A percentile compares a stretch with the other conserved stretches of the same genome.
Evolutionary conservation across 2,888 invertebrate species (phyloP).

Genomic region (Eudasyphora cyanicolor): DNA sequence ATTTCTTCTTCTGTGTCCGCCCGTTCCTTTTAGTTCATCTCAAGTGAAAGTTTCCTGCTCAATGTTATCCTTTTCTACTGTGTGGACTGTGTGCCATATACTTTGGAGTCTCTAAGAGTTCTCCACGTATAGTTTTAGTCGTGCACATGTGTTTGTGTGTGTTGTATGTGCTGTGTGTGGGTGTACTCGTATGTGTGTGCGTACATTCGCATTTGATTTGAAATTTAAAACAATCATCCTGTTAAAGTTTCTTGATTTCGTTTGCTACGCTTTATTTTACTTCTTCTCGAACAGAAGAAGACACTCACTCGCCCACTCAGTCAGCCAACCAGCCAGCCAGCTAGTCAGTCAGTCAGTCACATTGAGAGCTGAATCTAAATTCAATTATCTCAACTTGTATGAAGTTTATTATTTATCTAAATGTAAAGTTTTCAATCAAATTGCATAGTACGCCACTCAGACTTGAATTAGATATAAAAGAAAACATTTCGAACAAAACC

Average conservation of each 20-base stretch:
- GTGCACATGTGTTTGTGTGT: too few relatives aligned
- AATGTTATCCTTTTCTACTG: slow-evolving; percentile 31
- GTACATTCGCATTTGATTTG: slow-evolving; percentile 35
- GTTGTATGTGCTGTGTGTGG: not conserved
- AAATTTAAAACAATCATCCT: slow-evolving; percentile 48
- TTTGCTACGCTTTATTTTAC: slow-evolving; percentile 3
- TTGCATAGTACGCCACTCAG: slow-evolving; percentile 14
- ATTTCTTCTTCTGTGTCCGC: slow-evolving; percentile 5
- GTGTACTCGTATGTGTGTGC: too few relatives aligned
- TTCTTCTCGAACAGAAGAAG: not conserved
- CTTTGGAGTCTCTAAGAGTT: not conserved
- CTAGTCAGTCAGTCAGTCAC: too few relatives aligned
- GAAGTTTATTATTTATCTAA: slow-evolving; percentile 48
- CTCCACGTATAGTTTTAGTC: not conserved
- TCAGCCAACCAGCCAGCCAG: too few relatives aligned
- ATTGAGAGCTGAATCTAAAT: slow-evolving; percentile 3
- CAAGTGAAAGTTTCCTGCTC: slow-evolving; percentile 57
- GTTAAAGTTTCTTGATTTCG: slow-evolving; percentile 41
- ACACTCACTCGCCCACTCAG: not conserved
- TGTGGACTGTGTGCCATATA: not conserved
- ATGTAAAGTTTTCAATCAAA: slow-evolving; percentile 44
- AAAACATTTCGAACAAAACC: not conserved
- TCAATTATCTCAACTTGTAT: slow-evolving; percentile 35
- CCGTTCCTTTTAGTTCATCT: slow-evolving; percentile 22
- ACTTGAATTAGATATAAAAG: not conserved